Evolutionary conservation across 2,113 vertebrate species (phyloP).

Genomic region (Atractosteus spatula): DNA sequence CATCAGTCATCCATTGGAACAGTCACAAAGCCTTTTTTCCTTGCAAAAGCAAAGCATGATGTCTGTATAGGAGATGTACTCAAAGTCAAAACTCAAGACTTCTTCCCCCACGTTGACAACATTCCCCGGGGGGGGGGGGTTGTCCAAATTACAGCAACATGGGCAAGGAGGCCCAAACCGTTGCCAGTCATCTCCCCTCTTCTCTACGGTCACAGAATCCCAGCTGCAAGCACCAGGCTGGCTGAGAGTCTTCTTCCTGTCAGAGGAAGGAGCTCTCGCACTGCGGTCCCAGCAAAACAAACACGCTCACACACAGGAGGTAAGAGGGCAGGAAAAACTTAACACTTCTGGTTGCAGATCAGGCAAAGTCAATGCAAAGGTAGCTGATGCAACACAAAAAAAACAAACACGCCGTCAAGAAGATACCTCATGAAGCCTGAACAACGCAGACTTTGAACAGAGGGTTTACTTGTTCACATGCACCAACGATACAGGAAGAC

Average conservation of each 20-base stretch:
- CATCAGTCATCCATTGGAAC: too few species aligned
- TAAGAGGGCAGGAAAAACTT: constrained; percentile 38
- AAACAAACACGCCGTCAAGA: neutral
- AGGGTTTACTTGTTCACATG: too few species aligned
- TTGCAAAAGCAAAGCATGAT: too few species aligned
- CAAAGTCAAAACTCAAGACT: too few species aligned
- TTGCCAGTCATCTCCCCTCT: constrained; percentile 2
- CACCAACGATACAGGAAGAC: too few species aligned
- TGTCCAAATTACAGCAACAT: too few species aligned
- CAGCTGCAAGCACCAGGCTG: neutral
- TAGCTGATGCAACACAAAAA: constrained; percentile 7
- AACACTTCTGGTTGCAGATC: constrained; percentile 37
- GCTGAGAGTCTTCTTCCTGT: constrained; percentile 52
- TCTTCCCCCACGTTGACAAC: too few species aligned
- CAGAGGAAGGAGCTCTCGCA: constrained; percentile 58
- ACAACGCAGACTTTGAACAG: too few species aligned
- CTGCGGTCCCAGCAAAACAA: constrained; percentile 52
- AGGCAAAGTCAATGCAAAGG: constrained; percentile 18
- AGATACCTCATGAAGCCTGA: neutral
- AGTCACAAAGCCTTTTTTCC: too few species aligned
- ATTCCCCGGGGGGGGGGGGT: too few species aligned
- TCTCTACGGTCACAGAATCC: constrained; percentile 17
- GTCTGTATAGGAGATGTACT: too few species aligned
- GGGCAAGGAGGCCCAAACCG: too few species aligned
- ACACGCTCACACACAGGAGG: constrained; percentile 29